Conservation (phyloP, 2,797 vertebrate genomes). For the Leptoclinus maculatus region DNA sequence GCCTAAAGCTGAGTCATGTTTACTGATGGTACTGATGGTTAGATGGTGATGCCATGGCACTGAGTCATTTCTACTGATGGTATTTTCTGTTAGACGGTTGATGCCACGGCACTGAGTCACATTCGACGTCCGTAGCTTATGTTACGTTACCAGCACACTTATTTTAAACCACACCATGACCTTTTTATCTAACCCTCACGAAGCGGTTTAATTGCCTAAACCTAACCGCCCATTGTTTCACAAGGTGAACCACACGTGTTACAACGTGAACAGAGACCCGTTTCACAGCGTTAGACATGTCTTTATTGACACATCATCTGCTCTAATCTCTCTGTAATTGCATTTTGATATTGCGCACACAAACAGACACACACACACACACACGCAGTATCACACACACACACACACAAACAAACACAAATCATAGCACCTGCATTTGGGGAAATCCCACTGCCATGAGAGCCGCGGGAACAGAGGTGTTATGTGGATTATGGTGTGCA, state of each 20-base stretch:
- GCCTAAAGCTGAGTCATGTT: no score
- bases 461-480: constrained; percentile 49
- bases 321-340: constrained; percentile 69
- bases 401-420: constrained; percentile 25
- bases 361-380: constrained; percentile 16
- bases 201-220: background rate
- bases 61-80: no score
- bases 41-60: no score
- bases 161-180: no score
- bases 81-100: no score
- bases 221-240: no score
- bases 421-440: constrained; percentile 49
- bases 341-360: constrained; percentile 39
- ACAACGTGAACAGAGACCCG: background rate
- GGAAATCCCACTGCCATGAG: constrained; percentile 46
- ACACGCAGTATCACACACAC: background rate
- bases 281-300: constrained; percentile 5
- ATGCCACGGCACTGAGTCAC: no score
- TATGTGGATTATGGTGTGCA: constrained; percentile 60
- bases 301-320: constrained; percentile 37
- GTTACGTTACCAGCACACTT: no score
- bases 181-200: no score
- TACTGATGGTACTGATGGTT: no score
- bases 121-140: no score
- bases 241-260: background rate